Base-by-base conservation (phyloP, 1,140 invertebrate genomes). In the Phenacoccus solenopsis region DNA sequence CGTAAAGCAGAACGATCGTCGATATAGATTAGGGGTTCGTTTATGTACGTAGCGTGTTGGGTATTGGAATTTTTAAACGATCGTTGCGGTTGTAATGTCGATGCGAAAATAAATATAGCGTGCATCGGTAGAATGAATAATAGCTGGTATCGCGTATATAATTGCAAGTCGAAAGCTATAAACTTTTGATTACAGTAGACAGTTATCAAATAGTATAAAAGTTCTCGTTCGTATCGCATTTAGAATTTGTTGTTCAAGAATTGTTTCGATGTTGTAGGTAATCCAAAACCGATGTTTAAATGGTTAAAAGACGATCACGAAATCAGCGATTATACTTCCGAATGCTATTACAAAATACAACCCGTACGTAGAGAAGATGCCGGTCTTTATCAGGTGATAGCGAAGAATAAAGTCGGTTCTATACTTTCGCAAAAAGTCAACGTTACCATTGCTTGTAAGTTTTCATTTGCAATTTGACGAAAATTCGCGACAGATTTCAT, bases 381-480 rank as follows among this genome's bases (percentile, higher is more conserved):
- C 28, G 94, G 93, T 16, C 85, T 87, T 32, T 97, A 96, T 79
- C 89, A 93, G 76, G 96, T 93, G 80, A 86, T 94, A 64, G 93
- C 93, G 10, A 86, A 85, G 70, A 96, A 96, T 79, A 87, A 89
- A 73, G 91, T 91, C 61, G 94, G 94, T 56, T 89, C 92, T 61
- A 90, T 96, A 77, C 87, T 94, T 76, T 94, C 92, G 78, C 88
- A 94, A 76, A 89, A 90, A 78, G 89, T 91, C 75, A 84, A 87
- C 73, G 86, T 97, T 67, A 84, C 88, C 64, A 90, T 96, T 69
- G 93, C 93, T 49, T 95, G 93, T 96, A 85, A 90, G 91, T 88
- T 76, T 10, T 38, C 32, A 38, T 38, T 10, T 10, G 13, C 21
- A 59, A 9, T 16, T 59, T 59, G 21, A 9, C 4, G 13, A 9